Evolutionary conservation across 2,888 invertebrate genomes (phyloP).

Genomic region (Thelaira solivaga): DNA sequence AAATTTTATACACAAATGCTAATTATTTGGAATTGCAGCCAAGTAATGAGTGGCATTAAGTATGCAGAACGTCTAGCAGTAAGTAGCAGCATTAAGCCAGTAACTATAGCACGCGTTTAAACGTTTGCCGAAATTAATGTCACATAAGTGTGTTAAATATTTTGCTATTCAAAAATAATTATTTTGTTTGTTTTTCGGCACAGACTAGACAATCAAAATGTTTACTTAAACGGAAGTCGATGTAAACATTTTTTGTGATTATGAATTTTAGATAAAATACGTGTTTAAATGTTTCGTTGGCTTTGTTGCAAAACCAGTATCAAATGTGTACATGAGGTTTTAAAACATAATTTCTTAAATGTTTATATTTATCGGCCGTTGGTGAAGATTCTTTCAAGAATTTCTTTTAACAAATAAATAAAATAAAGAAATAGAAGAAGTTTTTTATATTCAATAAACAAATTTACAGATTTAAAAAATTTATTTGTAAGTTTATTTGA

Average conservation of each 20-base stretch:
- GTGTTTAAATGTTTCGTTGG: background rate
- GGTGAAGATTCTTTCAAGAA: too few relatives aligned
- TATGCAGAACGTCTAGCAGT: conserved; percentile 11
- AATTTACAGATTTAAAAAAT: too few relatives aligned
- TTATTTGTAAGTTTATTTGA: too few relatives aligned
- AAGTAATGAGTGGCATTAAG: conserved; percentile 10
- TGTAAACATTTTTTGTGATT: conserved; percentile 6
- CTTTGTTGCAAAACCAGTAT: too few relatives aligned
- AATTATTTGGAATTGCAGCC: conserved; percentile 20
- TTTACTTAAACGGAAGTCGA: conserved; percentile 33
- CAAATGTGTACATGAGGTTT: too few relatives aligned
- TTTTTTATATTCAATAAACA: too few relatives aligned
- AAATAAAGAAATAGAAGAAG: too few relatives aligned
- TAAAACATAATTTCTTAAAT: too few relatives aligned
- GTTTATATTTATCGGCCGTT: too few relatives aligned
- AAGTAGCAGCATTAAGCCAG: background rate
- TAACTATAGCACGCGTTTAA: conserved; percentile 41
- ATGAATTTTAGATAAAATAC: background rate
- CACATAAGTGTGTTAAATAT: background rate
- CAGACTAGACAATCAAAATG: conserved; percentile 13
- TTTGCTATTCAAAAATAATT: background rate
- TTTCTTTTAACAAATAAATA: too few relatives aligned
- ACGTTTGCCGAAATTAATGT: conserved; percentile 44
- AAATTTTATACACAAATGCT: conserved; percentile 33
- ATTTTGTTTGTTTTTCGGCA: background rate